These are phyloP conservation scores for Cynodonichthys magdalenae DNA, from an alignment of 2,797 vertebrate species.

Conservation along the genomic window DNA sequence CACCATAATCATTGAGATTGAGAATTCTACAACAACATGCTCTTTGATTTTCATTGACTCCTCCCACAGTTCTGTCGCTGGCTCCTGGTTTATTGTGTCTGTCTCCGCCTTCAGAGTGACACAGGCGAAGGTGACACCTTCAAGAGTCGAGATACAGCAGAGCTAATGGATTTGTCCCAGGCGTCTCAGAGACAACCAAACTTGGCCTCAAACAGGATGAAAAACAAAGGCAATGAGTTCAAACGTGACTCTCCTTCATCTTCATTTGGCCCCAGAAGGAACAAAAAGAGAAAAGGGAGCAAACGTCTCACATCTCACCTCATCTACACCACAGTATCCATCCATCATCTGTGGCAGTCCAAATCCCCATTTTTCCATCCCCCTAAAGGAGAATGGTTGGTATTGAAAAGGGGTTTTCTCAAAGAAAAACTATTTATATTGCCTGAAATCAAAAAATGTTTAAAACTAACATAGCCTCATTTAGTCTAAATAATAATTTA, in stretches of 20 bases:
- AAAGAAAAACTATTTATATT: constrained; percentile 43
- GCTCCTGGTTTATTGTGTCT: constrained; percentile 42
- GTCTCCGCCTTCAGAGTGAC: constrained; percentile 57
- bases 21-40: not conserved
- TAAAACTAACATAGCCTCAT: constrained; percentile 34
- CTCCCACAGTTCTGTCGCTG: constrained; percentile 25
- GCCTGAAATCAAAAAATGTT: constrained; percentile 31
- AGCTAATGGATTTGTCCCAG: constrained; percentile 76
- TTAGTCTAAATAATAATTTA: constrained; percentile 46
- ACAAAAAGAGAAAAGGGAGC: constrained; percentile 64
- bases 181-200: constrained; percentile 64
- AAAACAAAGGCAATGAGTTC: constrained; percentile 67
- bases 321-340: constrained; percentile 71
- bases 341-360: constrained; percentile 77
- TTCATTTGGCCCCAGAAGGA: constrained; percentile 76
- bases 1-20: not conserved
- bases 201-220: constrained; percentile 56
- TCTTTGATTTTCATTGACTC: constrained; percentile 28
- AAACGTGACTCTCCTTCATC: constrained; percentile 72
- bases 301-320: constrained; percentile 77
- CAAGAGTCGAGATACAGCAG: constrained; percentile 64
- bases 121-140: constrained; percentile 63
- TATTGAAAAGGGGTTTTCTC: constrained; percentile 57
- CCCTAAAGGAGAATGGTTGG: constrained; percentile 41
- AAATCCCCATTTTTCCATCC: constrained; percentile 67